These are phyloP conservation scores for Coelinius sp. DNA, from an alignment of 2,888 invertebrate genomes.

Conservation along the genomic window DNA sequence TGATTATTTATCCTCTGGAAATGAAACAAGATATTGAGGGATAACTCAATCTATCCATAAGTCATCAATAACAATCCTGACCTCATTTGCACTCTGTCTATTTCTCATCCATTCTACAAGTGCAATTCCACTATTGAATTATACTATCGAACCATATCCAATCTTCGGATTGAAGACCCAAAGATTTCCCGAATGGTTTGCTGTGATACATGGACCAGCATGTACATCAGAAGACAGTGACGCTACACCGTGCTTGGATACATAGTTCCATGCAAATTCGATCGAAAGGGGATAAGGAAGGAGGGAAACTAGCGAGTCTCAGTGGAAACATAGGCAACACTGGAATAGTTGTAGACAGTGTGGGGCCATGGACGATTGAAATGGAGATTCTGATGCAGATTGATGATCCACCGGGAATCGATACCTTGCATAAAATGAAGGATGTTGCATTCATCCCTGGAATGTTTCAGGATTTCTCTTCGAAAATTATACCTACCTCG, in stretches of 20 bases:
- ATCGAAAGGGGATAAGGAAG: conserved; percentile 32
- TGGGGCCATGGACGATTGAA: conserved; percentile 40
- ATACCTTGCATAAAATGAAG: background rate
- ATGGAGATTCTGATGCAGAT: conserved; percentile 50
- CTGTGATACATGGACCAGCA: background rate
- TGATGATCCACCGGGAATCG: conserved; percentile 42
- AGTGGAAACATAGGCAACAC: conserved; percentile 15
- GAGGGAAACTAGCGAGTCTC: background rate
- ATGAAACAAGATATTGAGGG: background rate
- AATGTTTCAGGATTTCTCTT: background rate
- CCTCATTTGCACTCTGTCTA: background rate
- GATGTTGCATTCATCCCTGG: background rate
- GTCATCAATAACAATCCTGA: background rate
- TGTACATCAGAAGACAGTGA: conserved; percentile 10
- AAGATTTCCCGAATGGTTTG: conserved; percentile 15
- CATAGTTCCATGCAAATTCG: conserved; percentile 19
- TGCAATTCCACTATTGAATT: background rate
- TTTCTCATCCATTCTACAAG: background rate
- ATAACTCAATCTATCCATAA: background rate
- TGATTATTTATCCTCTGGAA: background rate
- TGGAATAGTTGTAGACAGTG: conserved; percentile 27
- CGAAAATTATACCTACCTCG: background rate
- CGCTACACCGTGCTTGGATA: background rate
- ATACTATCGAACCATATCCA: background rate
- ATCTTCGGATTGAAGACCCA: background rate